Percentiles rank a stretch among this genome's conserved stretches.
These are phyloP conservation scores for Dioctria rufipes DNA, from an alignment of 2,888 invertebrate species.

Conservation along the genomic window DNA sequence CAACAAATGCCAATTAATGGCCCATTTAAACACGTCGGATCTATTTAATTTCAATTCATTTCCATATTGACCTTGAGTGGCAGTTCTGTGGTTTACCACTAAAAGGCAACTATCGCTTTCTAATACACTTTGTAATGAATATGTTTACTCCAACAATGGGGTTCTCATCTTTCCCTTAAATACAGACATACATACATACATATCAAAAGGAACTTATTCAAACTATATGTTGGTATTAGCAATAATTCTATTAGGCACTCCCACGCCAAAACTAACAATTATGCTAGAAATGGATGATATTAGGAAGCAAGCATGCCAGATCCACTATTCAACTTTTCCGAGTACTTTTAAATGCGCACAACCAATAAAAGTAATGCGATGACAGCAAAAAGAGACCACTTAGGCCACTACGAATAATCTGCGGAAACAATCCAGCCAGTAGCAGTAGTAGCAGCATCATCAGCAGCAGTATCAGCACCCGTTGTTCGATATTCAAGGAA, in stretches of 20 bases:
- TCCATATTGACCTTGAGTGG: background rate
- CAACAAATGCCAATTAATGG: no score
- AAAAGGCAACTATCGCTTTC: no score
- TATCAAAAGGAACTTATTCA: background rate
- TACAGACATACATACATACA: background rate
- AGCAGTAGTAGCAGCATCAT: no score
- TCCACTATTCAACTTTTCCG: background rate
- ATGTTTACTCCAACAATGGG: background rate
- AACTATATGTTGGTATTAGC: background rate
- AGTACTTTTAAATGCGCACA: background rate
- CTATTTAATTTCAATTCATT: background rate
- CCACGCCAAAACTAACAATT: background rate
- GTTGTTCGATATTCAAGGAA: background rate
- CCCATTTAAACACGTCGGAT: background rate
- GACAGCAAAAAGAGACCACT: background rate
- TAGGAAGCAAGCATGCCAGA: background rate
- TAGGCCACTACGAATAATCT: background rate
- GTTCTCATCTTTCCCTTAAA: background rate
- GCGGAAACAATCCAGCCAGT: background rate
- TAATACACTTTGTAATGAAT: background rate
- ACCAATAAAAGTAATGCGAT: background rate
- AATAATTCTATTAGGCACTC: background rate
- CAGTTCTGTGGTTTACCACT: background rate
- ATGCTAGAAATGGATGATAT: background rate
- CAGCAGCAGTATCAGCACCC: background rate